Evolutionary conservation across 2,888 invertebrate species (phyloP).

Genomic region (Aphelenchoides bicaudatus): DNA sequence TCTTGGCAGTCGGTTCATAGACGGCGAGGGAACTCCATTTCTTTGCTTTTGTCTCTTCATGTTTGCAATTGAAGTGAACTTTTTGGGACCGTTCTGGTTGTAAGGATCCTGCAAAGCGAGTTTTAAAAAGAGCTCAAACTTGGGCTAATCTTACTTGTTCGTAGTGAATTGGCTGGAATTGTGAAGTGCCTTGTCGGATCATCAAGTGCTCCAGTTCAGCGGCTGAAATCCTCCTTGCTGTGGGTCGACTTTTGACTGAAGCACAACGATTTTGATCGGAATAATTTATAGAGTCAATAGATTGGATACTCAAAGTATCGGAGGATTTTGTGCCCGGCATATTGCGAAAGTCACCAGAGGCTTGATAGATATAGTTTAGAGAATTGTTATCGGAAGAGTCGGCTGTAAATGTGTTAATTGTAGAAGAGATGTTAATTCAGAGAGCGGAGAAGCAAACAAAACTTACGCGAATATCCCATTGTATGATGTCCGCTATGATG

Average conservation of each 20-base stretch:
- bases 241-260: slow-evolving; percentile 60
- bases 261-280: slow-evolving; percentile 39
- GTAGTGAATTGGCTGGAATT: slow-evolving; percentile 32
- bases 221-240: slow-evolving; percentile 78
- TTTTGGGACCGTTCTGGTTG: slow-evolving; percentile 61
- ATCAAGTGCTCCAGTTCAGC: slow-evolving; percentile 87
- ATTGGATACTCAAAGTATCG: slow-evolving; percentile 16
- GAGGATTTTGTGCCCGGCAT: slow-evolving; percentile 37
- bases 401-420: slow-evolving; percentile 11
- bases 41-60: slow-evolving; percentile 80
- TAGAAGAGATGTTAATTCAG: slow-evolving; percentile 9
- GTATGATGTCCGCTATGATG: slow-evolving; percentile 40
- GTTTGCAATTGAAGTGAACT: slow-evolving; percentile 88
- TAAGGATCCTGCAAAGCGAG: slow-evolving; percentile 19
- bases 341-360: slow-evolving; percentile 32
- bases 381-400: slow-evolving; percentile 5
- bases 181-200: slow-evolving; percentile 70
- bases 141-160: slow-evolving; percentile 12
- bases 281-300: slow-evolving; percentile 17
- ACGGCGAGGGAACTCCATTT: slow-evolving; percentile 23
- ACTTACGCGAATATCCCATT: slow-evolving; percentile 35
- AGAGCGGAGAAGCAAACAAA: slow-evolving; percentile 1
- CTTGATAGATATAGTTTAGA: neutral
- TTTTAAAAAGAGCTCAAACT: neutral
- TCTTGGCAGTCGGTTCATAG: slow-evolving; percentile 25